Percentiles rank a stretch among this genome's conserved stretches.
Evolutionary conservation across 2,888 invertebrate genomes (phyloP).

Genomic region (Xylota segnis): DNA sequence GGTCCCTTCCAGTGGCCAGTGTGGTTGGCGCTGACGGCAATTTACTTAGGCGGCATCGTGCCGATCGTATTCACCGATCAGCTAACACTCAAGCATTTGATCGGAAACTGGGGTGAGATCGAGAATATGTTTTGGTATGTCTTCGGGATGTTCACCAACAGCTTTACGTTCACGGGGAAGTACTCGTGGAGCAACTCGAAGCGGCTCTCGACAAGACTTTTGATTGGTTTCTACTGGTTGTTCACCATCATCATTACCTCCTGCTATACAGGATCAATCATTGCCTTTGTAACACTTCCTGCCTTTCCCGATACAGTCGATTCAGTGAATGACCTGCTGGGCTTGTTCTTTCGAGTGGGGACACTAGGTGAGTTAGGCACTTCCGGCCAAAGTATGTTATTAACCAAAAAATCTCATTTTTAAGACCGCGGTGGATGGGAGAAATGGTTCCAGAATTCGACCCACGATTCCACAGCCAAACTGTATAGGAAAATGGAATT

Average conservation of each 20-base stretch:
- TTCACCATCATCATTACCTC: constrained; percentile 94
- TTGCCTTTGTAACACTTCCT: constrained; percentile 92
- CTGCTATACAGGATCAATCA: constrained; percentile 93
- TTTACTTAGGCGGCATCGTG: constrained; percentile 90
- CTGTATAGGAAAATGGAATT: constrained; percentile 89
- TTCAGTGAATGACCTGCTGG: constrained; percentile 87
- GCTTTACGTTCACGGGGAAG: constrained; percentile 89
- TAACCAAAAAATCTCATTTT: neutral
- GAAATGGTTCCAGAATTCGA: constrained; percentile 89
- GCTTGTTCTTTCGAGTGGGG: constrained; percentile 89
- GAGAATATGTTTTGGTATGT: constrained; percentile 96
- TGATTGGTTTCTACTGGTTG: constrained; percentile 93
- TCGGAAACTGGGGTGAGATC: constrained; percentile 89
- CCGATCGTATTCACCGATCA: constrained; percentile 91
- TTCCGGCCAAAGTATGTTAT: neutral
- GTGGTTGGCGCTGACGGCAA: constrained; percentile 90
- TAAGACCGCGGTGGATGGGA: constrained; percentile 91
- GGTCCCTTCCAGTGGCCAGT: constrained; percentile 93
- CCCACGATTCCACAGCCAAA: constrained; percentile 87
- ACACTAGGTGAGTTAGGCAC: constrained; percentile 86
- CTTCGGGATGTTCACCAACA: constrained; percentile 93
- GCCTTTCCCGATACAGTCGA: constrained; percentile 91
- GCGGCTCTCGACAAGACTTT: constrained; percentile 89
- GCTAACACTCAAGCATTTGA: constrained; percentile 87
- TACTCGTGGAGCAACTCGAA: constrained; percentile 90